Evolutionary conservation across 1,140 invertebrate species (phyloP).

Genomic region (Tigriopus japonicus): DNA sequence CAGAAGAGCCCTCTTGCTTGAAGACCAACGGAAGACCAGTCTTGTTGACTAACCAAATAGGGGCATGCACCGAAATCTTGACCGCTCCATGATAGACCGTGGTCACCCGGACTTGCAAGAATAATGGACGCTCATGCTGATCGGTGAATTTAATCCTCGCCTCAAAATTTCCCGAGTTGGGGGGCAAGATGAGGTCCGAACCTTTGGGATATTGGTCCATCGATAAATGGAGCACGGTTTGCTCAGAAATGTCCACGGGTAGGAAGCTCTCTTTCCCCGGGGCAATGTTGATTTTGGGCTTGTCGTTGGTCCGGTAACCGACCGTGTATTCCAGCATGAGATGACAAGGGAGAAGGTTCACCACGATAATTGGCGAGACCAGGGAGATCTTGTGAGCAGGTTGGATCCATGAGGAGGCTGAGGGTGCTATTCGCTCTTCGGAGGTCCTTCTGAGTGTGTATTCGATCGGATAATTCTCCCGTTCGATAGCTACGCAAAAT

Average conservation of each 20-base stretch:
- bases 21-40: constrained; percentile 86
- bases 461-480: constrained; percentile 59
- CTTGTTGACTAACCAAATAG: constrained; percentile 90
- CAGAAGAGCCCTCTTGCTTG: constrained; percentile 54
- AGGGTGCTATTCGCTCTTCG: background rate
- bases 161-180: constrained; percentile 12
- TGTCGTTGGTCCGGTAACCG: background rate
- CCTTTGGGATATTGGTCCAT: constrained; percentile 15
- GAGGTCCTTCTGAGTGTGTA: constrained; percentile 17
- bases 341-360: constrained; percentile 39
- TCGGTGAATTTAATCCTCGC: constrained; percentile 17
- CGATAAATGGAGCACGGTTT: constrained; percentile 17
- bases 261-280: constrained; percentile 33
- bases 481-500: constrained; percentile 53
- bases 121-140: constrained; percentile 15
- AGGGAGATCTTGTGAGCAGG: constrained; percentile 70
- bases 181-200: constrained; percentile 15
- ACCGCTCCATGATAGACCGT: constrained; percentile 19
- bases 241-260: constrained; percentile 14
- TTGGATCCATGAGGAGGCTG: constrained; percentile 25
- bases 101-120: constrained; percentile 13
- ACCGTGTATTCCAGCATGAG: constrained; percentile 21
- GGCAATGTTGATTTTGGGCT: constrained; percentile 26
- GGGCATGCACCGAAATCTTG: constrained; percentile 56
- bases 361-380: constrained; percentile 55